Base-by-base conservation (phyloP, 2,888 invertebrate genomes). In the Pandemis heparana region DNA sequence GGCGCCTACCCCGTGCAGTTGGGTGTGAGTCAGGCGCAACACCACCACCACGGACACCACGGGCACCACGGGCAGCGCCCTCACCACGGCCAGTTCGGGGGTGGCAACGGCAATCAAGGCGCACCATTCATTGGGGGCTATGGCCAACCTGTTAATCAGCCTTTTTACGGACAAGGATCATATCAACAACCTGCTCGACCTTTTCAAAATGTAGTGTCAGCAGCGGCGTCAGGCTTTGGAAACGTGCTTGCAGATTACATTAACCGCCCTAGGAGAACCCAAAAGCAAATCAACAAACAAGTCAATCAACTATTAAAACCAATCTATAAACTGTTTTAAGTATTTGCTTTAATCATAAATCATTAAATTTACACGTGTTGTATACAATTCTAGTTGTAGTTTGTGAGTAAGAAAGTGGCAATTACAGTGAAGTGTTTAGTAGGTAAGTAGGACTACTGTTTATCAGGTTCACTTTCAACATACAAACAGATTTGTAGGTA, bases 141-240 rank as follows among this genome's bases (percentile, higher is more conserved):
- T 77, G 75, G 75, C 12, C 79, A 78, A 12, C 63, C 63, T 43
- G 69, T 68, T 7, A 84, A 87, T 74, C 80, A 76, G 70, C 65
- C 63, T 1, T 51, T 53, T 12, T 74, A 71, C 69, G 70, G 69
- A 14, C 48, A 65, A 74, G 69, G 71, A 65, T 23, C 68, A n/a
- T 74, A 38, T 53, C 69, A 71, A 12, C 69, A 61, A 61, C 64
- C 70, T 6, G 67, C 38, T n/a, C 51, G 90, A 4, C 93, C 94
- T 70, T 80, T 92, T 53, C 89, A 90, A 75, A 86, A 84, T 61
- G 89, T 85, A 0, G 86, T 92, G 1, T 88, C 91, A 0, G 87
- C 92, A 0, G 93, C 95, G 9, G 94, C 95, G 0, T 94, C 95
- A 68, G 94, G 94, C n/a, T 87, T 95, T 10, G 95, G 95, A 46